Conservation (phyloP, 1,140 invertebrate species). For the Pachypeltis micranthus region DNA sequence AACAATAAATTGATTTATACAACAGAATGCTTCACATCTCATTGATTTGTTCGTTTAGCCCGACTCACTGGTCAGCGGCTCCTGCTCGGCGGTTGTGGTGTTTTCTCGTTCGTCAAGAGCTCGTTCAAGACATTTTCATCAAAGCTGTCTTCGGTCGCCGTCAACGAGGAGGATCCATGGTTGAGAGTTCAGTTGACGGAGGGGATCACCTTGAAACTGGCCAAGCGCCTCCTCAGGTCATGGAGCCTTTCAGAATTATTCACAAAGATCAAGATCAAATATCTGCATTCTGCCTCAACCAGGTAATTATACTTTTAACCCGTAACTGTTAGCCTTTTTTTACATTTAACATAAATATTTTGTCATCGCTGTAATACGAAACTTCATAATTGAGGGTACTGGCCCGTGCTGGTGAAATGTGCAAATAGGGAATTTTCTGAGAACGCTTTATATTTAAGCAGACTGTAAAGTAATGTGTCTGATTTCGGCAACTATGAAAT, state of each 20-base stretch:
- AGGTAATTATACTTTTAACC: slow-evolving; percentile 42
- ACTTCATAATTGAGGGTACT: no score
- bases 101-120: slow-evolving; percentile 83
- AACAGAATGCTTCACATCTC: no score
- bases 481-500: no score
- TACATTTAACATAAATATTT: no score
- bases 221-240: slow-evolving; percentile 33
- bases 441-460: no score
- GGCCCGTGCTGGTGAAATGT: no score
- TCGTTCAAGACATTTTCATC: slow-evolving; percentile 90
- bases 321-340: no score
- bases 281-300: slow-evolving; percentile 90
- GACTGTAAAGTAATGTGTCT: no score
- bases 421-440: no score
- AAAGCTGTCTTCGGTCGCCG: slow-evolving; percentile 83
- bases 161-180: slow-evolving; percentile 8
- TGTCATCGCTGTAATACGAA: no score
- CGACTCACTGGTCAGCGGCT: slow-evolving; percentile 58
- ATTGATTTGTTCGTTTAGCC: slow-evolving; percentile 33
- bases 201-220: slow-evolving; percentile 32
- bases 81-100: slow-evolving; percentile 84
- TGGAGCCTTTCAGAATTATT: slow-evolving; percentile 84
- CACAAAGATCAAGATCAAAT: slow-evolving; percentile 99
- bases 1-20: no score
- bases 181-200: slow-evolving; percentile 20